These are phyloP conservation scores for Callinectes sapidus DNA, from an alignment of 2,888 invertebrate species.

Conservation along the genomic window DNA sequence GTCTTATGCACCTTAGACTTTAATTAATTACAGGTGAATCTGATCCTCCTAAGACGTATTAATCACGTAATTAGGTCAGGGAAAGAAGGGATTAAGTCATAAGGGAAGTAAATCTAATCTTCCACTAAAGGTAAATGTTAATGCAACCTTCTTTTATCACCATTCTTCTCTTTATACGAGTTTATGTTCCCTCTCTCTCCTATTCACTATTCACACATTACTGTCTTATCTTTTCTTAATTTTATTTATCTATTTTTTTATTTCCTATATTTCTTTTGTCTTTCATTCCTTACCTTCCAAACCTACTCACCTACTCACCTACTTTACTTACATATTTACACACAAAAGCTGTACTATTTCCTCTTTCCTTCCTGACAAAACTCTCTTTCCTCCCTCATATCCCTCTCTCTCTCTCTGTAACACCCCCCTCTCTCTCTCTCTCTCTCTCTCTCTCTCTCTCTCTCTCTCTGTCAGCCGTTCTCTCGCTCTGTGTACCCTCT, in stretches of 20 bases:
- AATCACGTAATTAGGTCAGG: not conserved
- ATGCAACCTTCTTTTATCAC: not conserved
- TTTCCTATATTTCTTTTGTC: not conserved
- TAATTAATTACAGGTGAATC: not conserved
- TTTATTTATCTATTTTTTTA: not conserved
- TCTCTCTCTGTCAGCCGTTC: conserved; percentile 34
- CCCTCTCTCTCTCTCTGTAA: conserved; percentile 13
- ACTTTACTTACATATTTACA: too few relatives aligned
- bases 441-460: conserved; percentile 3
- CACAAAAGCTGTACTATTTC: too few relatives aligned
- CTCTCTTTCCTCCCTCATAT: not conserved
- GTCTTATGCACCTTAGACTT: not conserved
- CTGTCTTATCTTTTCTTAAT: not conserved
- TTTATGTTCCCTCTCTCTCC: not conserved
- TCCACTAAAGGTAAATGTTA: too few relatives aligned
- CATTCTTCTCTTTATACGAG: not conserved
- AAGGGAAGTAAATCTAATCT: not conserved
- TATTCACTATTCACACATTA: not conserved
- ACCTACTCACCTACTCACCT: too few relatives aligned
- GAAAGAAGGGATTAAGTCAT: not conserved
- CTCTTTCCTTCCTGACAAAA: too few relatives aligned
- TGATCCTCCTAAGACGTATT: conserved; percentile 18
- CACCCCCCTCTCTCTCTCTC: not conserved
- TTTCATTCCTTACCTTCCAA: not conserved
- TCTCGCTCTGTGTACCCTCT: not conserved